Percentiles rank a stretch among this genome's conserved stretches.
These are phyloP conservation scores for Amiota minor DNA, from an alignment of 2,888 invertebrate genomes.

Conservation along the genomic window DNA sequence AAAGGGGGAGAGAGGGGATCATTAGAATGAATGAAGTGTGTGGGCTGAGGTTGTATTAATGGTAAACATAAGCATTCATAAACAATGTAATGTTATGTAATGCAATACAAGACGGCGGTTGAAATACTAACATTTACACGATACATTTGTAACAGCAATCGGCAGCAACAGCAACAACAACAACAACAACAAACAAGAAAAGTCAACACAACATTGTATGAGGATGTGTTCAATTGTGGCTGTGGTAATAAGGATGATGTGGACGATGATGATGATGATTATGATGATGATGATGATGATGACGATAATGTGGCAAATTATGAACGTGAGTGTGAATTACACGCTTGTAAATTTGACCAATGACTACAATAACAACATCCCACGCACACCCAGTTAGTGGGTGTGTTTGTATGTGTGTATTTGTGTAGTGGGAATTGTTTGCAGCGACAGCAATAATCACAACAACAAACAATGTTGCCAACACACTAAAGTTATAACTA, in stretches of 20 bases:
- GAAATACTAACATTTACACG: conserved; percentile 29
- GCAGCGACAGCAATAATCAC: conserved; percentile 17
- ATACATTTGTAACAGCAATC: conserved; percentile 27
- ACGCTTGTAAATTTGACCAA: conserved; percentile 54
- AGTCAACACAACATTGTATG: conserved; percentile 35
- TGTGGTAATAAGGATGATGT: conserved; percentile 40
- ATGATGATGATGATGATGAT: conserved; percentile 50
- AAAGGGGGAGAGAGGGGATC: too few relatives aligned
- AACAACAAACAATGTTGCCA: conserved; percentile 16
- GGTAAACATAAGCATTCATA: background rate
- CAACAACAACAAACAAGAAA: conserved; percentile 29
- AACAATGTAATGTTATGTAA: background rate
- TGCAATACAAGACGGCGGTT: background rate
- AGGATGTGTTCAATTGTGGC: background rate
- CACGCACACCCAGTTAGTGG: conserved; percentile 32
- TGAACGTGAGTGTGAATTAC: conserved; percentile 62
- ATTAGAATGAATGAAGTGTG: too few relatives aligned
- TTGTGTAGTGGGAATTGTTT: conserved; percentile 15
- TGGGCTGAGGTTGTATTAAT: background rate
- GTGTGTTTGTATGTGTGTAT: background rate
- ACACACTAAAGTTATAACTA: background rate
- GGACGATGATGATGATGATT: conserved; percentile 63
- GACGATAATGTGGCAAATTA: conserved; percentile 55
- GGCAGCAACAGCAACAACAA: conserved; percentile 33
- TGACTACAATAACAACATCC: conserved; percentile 46